Base-by-base conservation (phyloP, 2,888 invertebrate genomes). In the Nymphalis c-album region DNA sequence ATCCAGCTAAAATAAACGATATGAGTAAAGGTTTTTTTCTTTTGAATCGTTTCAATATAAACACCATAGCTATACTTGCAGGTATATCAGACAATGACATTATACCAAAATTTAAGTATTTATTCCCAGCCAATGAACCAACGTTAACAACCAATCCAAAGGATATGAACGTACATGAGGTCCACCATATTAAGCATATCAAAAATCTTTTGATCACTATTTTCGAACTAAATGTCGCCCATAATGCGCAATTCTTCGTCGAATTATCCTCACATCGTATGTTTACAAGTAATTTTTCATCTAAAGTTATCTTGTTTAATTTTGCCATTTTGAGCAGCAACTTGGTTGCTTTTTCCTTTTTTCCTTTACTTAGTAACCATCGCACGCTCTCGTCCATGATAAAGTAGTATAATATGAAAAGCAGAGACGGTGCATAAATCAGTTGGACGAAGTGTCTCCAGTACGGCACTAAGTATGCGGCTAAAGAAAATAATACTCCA, bases 301-400 rank as follows among this genome's bases (percentile, higher is more conserved):
- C 76, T n/a, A 87, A 48, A n/a, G 74, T 62, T 0, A 84, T 71
- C 22, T 82, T 83, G 61, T 85, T 87, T 4, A 60, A 78, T 72
- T 86, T 90, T 0, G 95, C 94, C 47, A 95, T 94, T 76, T 90
- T 93, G 6, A 88, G 84, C 48, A 95, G 83, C 17, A 95, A 93
- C 18, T 80, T 80, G 68, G 93, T 93, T 0, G 95, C 95, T 75
- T 94, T 93, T 6, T 94, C 91, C 70, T 93, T 92, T 74, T 93
- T 92, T n/a, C 94, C 94, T 78, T 95, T 94, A 50, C 94, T 94
- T 20, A 96, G 80, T 18, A 96, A 86, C 96, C 96, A 97, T 75
- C 96, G 90, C 7, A 95, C 90, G 59, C 95, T 95, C 83, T 96
- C 96, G 8, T 95, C 95, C 67, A 95, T 84, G 22, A 95, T 77